phyloP scores from a whole-genome alignment of 2,888 invertebrate species.

The Euzetes globulus region DNA sequence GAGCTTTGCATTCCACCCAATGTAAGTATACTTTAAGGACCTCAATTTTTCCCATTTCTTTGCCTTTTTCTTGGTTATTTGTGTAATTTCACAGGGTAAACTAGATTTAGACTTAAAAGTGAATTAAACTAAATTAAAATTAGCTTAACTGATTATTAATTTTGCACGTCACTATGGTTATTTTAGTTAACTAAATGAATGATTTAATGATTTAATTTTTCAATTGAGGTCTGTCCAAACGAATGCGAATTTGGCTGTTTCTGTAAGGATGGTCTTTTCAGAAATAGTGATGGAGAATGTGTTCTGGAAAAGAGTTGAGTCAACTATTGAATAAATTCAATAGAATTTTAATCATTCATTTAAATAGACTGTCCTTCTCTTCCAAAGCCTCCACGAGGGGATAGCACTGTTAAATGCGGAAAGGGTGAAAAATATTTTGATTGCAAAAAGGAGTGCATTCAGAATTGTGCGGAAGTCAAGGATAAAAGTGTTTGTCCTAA shows the following conservation, averaged over 20 bases:
- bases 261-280: neutral
- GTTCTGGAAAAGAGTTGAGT: neutral
- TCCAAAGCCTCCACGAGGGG: neutral
- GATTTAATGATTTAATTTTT: neutral
- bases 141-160: no score
- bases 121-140: no score
- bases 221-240: neutral
- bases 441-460: neutral
- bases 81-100: no score
- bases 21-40: no score
- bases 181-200: neutral
- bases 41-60: no score
- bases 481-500: neutral
- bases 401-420: neutral
- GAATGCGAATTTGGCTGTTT: slow-evolving; percentile 4
- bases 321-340: neutral
- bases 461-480: neutral
- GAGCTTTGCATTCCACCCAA: neutral
- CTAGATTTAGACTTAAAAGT: no score
- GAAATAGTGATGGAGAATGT: neutral
- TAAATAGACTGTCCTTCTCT: neutral
- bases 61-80: no score
- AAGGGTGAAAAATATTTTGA: neutral
- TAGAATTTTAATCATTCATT: no score
- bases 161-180: neutral